Conservation (phyloP, 2,113 vertebrate genomes). For the Jaculus jaculus region DNA sequence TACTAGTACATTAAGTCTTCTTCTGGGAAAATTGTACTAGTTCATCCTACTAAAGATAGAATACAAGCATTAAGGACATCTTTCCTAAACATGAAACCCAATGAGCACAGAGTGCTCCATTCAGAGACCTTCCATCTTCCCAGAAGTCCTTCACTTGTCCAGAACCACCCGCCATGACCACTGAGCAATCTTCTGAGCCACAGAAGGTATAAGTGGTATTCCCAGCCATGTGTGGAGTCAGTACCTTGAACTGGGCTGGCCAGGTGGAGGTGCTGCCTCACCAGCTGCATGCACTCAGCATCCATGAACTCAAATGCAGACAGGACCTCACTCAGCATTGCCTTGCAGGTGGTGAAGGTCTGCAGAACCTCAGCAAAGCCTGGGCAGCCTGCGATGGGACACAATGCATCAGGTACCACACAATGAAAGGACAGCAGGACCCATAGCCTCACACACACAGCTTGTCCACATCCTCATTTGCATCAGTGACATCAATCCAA, state of each 20-base stretch:
- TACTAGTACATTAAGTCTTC: background rate
- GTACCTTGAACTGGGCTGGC: constrained; percentile 92
- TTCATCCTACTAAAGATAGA: background rate
- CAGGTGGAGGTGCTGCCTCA: constrained; percentile 90
- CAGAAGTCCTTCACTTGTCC: background rate
- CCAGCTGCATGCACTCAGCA: constrained; percentile 91
- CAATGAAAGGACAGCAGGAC: background rate
- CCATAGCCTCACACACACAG: background rate
- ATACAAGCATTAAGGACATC: too few relatives aligned
- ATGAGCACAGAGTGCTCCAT: rapidly evolving
- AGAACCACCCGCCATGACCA: background rate
- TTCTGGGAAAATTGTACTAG: background rate
- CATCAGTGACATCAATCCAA: background rate
- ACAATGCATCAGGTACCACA: background rate
- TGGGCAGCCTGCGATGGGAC: constrained; percentile 87
- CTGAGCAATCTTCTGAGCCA: rapidly evolving
- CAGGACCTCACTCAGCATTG: constrained; percentile 95
- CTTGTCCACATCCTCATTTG: background rate
- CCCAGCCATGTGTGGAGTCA: rapidly evolving
- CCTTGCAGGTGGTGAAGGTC: constrained; percentile 90
- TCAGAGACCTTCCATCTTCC: background rate
- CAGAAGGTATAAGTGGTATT: rapidly evolving
- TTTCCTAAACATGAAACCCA: background rate
- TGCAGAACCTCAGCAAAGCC: constrained; percentile 91
- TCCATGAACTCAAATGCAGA: constrained; percentile 98